Base-by-base conservation (phyloP, 1,140 invertebrate genomes). In the Wasmannia auropunctata region DNA sequence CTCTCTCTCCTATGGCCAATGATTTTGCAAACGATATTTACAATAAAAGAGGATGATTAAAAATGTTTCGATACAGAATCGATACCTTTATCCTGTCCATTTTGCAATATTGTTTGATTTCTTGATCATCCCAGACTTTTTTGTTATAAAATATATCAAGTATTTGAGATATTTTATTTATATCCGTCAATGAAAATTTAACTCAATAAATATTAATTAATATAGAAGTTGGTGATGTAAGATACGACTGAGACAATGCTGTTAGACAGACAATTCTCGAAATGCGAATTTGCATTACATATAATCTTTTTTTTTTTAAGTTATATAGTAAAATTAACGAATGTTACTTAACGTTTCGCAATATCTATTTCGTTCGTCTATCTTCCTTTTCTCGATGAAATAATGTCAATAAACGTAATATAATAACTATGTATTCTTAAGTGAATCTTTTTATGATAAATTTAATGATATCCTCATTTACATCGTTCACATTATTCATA, bases 381-480 rank as follows among this genome's bases (percentile, higher is more conserved):
- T 51, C 25, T 79, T 65, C 7, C 28, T 77, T 51, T 28, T 67
- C 46, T 46, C 22, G 25, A 40, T 60, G 34, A 86, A 86, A n/a
- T 60, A 80, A 65, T 85, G 58, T 74, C 40, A 69, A 58, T 56
- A 46, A 46, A 63, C 10, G 8, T 37, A 58, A 85, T 86, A 51
- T 46, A 58, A 62, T 86, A 74, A 87, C n/a, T 72, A 60, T 76
- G 83, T 28, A 84, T 72, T 77, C 58, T 49, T 58, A 88, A 85
- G 40, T 31, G 25, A 89, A 86, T 88, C 79, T 89, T 90, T 69
- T 16, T 65, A 81, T 87, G 51, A 75, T 74, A 79, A 80, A 80
- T 86, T 76, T 90, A 81, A 91, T 89, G 51, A 86, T 65, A 40
- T 81, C 65, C 65, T 63, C 70, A 69, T 87, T 28, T 88, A 87